Conservation (phyloP, 2,797 vertebrate genomes). For the Decapterus maruadsi region DNA sequence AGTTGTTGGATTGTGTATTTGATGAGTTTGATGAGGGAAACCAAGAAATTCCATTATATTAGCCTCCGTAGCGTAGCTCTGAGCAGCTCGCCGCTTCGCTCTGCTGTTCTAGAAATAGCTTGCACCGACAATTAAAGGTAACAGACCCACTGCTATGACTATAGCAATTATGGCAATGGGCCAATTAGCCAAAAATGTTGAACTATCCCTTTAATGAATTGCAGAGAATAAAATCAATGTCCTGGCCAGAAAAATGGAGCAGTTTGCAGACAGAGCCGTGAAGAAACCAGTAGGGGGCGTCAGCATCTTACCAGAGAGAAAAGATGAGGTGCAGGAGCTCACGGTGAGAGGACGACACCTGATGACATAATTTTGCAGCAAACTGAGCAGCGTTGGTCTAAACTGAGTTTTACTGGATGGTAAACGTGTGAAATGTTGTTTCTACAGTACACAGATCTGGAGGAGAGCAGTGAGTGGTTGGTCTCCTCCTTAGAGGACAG, state of each 20-base stretch:
- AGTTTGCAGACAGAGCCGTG: constrained; percentile 61
- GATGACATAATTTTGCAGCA: neutral
- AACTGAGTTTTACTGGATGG: too few species aligned
- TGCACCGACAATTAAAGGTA: too few species aligned
- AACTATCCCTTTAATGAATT: too few species aligned
- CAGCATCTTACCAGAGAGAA: constrained; percentile 71
- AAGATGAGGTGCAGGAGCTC: constrained; percentile 77
- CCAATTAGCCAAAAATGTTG: too few species aligned
- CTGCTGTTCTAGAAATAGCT: too few species aligned
- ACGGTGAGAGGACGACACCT: constrained; percentile 65
- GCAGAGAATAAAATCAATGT: constrained; percentile 72
- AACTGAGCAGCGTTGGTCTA: neutral
- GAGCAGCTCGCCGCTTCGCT: too few species aligned
- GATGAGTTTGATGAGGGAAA: too few species aligned
- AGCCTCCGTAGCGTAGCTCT: too few species aligned
- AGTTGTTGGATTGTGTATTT: too few species aligned
- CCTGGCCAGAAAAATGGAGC: constrained; percentile 74
- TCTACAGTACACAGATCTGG: constrained; percentile 84
- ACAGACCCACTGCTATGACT: too few species aligned
- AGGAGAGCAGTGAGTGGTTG: constrained; percentile 87
- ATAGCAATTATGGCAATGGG: too few species aligned
- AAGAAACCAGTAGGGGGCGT: constrained; percentile 81
- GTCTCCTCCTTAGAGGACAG: constrained; percentile 90
- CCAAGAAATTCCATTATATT: too few species aligned
- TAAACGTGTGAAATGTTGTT: neutral